Conservation (phyloP, 2,888 invertebrate species). For the Ormyrus pomaceus region DNA sequence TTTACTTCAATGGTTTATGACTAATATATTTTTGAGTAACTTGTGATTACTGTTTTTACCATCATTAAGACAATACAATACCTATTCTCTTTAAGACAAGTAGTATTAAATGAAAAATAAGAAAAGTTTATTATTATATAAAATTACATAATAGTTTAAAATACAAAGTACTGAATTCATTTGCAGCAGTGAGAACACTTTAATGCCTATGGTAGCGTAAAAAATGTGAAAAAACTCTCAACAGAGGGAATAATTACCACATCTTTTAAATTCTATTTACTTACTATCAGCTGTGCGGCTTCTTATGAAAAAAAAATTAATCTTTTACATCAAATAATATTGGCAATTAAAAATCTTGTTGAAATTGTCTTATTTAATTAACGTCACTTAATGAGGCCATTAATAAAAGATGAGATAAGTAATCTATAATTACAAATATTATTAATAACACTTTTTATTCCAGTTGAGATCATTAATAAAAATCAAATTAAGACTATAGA, state of each 20-base stretch:
- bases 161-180: constrained; percentile 24
- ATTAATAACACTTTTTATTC: neutral
- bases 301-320: neutral
- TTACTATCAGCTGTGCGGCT: constrained; percentile 5
- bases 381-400: neutral
- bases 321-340: constrained; percentile 16
- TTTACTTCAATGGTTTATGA: too few species aligned
- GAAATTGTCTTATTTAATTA: neutral
- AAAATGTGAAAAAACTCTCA: constrained; percentile 26
- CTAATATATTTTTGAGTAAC: too few species aligned
- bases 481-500: too few species aligned
- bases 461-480: too few species aligned
- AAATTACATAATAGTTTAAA: neutral
- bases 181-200: constrained; percentile 31
- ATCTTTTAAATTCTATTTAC: constrained; percentile 35
- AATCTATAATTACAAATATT: constrained; percentile 7
- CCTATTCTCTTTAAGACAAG: too few species aligned
- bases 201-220: constrained; percentile 15
- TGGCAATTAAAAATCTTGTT: constrained; percentile 2
- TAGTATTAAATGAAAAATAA: too few species aligned
- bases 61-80: too few species aligned
- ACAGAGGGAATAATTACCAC: constrained; percentile 34
- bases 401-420: constrained; percentile 19
- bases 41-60: too few species aligned
- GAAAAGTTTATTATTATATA: too few species aligned